Conservation (phyloP, 1,140 invertebrate species). For the Olivierus martensii region DNA sequence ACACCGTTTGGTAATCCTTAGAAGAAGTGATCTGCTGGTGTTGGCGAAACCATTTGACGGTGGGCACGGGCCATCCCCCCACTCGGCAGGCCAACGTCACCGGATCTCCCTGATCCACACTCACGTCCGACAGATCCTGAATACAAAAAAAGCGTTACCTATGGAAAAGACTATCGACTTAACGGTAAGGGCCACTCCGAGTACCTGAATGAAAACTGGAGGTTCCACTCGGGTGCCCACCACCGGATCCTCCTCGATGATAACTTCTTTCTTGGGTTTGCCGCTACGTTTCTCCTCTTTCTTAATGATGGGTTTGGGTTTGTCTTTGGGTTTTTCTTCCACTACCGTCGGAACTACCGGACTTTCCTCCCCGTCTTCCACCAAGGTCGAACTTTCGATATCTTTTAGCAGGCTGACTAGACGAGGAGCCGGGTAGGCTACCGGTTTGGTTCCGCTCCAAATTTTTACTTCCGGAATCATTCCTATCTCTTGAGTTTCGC, state of each 20-base stretch:
- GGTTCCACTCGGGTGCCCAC: conserved; percentile 45
- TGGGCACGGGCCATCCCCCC: conserved; percentile 64
- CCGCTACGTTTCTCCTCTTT: conserved; percentile 6
- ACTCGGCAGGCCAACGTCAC: conserved; percentile 29
- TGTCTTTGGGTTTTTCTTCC: background rate
- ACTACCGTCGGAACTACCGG: background rate
- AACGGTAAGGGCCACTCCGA: no score
- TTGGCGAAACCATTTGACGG: conserved; percentile 69
- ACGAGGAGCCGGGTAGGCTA: no score
- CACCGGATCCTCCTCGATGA: conserved; percentile 48
- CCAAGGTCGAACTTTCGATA: no score
- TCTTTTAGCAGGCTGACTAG: no score
- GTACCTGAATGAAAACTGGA: conserved; percentile 18
- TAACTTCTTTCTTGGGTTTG: conserved; percentile 45
- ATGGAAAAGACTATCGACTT: no score
- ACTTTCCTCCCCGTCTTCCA: no score
- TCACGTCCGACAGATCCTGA: conserved; percentile 51
- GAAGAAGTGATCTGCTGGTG: conserved; percentile 46
- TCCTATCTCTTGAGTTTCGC: no score
- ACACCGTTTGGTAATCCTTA: conserved; percentile 70
- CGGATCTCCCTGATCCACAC: conserved; percentile 53
- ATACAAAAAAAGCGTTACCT: conserved; percentile 41
- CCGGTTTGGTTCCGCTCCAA: no score
- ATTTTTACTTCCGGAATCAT: no score
- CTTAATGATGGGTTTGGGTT: conserved; percentile 14